Conservation (phyloP, 1,140 invertebrate species). For the Epicauta chinensis region DNA sequence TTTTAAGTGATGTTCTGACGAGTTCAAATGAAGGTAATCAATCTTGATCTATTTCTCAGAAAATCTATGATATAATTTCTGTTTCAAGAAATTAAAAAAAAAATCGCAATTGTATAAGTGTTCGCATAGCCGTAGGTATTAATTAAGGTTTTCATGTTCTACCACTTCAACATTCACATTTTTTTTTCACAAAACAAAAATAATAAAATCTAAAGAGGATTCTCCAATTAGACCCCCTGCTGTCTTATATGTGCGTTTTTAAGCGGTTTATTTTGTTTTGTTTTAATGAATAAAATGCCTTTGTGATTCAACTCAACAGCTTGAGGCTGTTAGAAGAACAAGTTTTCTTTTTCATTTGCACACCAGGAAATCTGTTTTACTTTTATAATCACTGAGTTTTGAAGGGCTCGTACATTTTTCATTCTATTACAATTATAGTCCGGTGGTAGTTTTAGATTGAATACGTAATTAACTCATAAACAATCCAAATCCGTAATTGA, state of each 20-base stretch:
- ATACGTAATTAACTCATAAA: no score
- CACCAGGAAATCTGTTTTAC: no score
- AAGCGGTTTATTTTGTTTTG: constrained; percentile 18
- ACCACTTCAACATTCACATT: background rate
- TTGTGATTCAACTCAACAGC: constrained; percentile 7
- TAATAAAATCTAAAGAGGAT: constrained; percentile 18
- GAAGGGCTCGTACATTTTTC: no score
- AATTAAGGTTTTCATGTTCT: no score
- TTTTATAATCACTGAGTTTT: no score
- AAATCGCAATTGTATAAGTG: background rate
- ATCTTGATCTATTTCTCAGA: background rate
- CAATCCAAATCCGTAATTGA: no score
- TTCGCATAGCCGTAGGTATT: background rate
- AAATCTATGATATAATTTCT: background rate
- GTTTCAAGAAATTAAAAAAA: background rate
- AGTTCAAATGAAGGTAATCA: constrained; percentile 28
- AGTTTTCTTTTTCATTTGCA: background rate
- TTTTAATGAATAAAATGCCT: constrained; percentile 25
- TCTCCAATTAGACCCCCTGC: constrained; percentile 24
- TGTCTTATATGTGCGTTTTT: constrained; percentile 27
- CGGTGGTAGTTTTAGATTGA: no score
- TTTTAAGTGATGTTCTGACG: constrained; percentile 65
- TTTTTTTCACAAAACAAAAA: no score
- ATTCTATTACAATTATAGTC: no score
- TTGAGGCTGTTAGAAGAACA: constrained; percentile 2